Evolutionary conservation across 2,888 invertebrate species (phyloP), one percentile per base, ranked within the genome.

Genomic region (Aphrophora alni): DNA sequence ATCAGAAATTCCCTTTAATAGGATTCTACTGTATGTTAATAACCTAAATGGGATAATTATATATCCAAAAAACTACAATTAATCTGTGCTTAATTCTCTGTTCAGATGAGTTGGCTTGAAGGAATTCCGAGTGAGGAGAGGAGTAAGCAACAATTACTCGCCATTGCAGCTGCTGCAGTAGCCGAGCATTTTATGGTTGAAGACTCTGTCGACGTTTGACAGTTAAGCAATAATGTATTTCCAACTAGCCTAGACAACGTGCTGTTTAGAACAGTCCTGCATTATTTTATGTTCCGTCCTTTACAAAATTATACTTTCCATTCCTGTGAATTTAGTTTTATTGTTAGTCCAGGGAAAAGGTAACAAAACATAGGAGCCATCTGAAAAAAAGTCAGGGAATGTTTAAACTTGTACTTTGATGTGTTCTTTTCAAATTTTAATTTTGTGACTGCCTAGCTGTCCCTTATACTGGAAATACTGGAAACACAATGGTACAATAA

Each of bases 201-300:
- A 33, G 78, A 79, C 59, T 79, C 78, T 51, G 78, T 79, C 33
- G 78, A 79, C 26, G 78, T 79, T 21, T 79, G 73, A 78, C 28
- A 24, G 74, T 25, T 24, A 38, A 38, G 74, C 74, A 38, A 17
- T 51, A 27, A 76, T 14, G 59, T 21, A 59, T 59, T 21, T 59
- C 59, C 59, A 59, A 21, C 21, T 21, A n/a, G 59, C n/a, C 33
- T 2, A 21, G 1, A 3, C 10, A 5, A 3, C 21, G 59, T 59
- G n/a, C 17, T 21, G 21, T 44, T 44, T 14, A 2, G 8, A 5
- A 14, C 44, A 44, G 10, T 2, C 44, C 44, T 44, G 10, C 17
- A 5, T 59, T 59, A 21, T 59, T n/a, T 59, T 59, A 3, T 3
- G 21, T 59, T 59, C 59, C 59, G 21, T 59, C 59, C 59, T 59